Percentiles rank a stretch among this genome's conserved stretches.
Evolutionary conservation across 1,140 invertebrate species (phyloP).

Genomic region (Caenorhabditis inopinata): DNA sequence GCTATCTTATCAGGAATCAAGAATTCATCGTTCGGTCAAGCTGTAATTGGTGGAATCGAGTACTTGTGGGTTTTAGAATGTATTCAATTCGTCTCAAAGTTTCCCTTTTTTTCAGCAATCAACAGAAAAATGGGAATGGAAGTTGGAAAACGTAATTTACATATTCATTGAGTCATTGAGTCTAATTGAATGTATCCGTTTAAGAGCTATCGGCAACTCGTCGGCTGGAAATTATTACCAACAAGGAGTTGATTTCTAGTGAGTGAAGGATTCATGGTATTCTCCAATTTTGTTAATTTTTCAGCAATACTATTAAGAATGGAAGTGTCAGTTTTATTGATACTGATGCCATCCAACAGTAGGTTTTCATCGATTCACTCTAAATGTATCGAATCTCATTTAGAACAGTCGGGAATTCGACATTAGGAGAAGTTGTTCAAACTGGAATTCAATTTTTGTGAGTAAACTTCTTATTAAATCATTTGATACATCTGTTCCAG

Average conservation of each 20-base stretch:
- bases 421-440: background rate
- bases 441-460: background rate
- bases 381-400: background rate
- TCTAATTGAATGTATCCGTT: background rate
- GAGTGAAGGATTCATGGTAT: background rate
- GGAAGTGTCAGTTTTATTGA: background rate
- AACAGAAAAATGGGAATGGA: background rate
- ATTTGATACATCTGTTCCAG: background rate
- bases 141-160: background rate
- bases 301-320: background rate
- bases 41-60: background rate
- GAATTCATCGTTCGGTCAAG: constrained; percentile 11
- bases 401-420: background rate
- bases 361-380: background rate
- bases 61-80: background rate
- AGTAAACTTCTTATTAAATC: background rate
- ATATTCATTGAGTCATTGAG: background rate
- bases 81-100: background rate
- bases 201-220: background rate
- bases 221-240: background rate
- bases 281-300: background rate
- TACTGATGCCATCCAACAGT: constrained; percentile 1
- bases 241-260: constrained; percentile 1
- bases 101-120: background rate
- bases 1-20: background rate